Percentiles rank a stretch among this genome's conserved stretches.
phyloP scores from a whole-genome alignment of 2,113 vertebrate genomes.

The Lipotes vexillifer region DNA sequence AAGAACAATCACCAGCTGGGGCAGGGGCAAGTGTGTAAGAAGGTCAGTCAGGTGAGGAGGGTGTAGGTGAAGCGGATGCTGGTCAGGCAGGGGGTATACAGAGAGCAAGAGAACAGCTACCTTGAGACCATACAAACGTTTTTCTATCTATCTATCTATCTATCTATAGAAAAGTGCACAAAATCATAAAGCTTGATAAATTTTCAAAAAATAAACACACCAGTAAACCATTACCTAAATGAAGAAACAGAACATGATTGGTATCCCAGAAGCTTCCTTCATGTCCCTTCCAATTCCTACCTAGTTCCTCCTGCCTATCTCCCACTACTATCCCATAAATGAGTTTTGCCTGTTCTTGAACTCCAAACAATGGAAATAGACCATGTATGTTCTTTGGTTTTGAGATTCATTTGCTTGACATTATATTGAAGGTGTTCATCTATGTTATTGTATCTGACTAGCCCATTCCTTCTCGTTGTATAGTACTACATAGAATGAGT shows the following conservation, averaged over 20 bases:
- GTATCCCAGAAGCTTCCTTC: background rate
- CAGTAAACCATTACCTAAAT: background rate
- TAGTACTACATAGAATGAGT: background rate
- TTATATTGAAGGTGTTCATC: too few species aligned
- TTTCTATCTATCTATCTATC: background rate
- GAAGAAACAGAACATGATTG: background rate
- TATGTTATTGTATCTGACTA: background rate
- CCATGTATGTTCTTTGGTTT: background rate
- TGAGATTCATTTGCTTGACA: background rate
- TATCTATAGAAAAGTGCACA: background rate
- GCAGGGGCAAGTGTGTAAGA: background rate
- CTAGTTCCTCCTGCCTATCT: background rate
- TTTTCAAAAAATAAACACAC: background rate
- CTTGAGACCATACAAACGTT: background rate
- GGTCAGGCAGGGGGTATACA: background rate
- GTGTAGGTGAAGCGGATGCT: background rate
- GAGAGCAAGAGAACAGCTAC: background rate
- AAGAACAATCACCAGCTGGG: background rate
- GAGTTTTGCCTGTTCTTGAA: background rate
- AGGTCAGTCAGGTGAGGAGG: background rate
- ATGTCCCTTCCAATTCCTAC: background rate
- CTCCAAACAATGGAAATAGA: background rate
- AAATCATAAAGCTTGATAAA: background rate
- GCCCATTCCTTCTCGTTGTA: background rate
- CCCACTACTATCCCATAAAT: background rate